These are phyloP conservation scores for Anguilla rostrata DNA, from an alignment of 2,113 vertebrate genomes.

Conservation along the genomic window DNA sequence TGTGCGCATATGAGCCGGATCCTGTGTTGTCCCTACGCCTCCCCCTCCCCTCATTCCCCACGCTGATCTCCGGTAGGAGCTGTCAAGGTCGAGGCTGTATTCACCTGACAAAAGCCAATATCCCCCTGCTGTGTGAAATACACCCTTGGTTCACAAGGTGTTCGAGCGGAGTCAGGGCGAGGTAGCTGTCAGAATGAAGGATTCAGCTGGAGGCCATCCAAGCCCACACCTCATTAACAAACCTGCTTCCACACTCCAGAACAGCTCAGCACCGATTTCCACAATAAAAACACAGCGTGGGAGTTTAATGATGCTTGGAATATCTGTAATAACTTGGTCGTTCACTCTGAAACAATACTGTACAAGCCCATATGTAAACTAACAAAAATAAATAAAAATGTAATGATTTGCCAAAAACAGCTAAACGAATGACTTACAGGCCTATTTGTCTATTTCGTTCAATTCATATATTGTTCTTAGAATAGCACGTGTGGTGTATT, in stretches of 20 bases:
- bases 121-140: not conserved
- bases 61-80: conserved; percentile 22
- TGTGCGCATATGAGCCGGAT: conserved; percentile 45
- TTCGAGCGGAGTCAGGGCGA: not conserved
- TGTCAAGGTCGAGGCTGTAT: conserved; percentile 47
- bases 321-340: not conserved
- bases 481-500: not conserved
- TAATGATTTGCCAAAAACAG: not conserved
- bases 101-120: conserved; percentile 23
- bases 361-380: not conserved
- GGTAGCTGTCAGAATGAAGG: conserved; percentile 9
- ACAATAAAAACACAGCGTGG: not conserved
- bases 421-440: not conserved
- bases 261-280: not conserved
- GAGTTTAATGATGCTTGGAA: not conserved
- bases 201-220: conserved; percentile 4
- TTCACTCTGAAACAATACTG: not conserved
- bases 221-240: not conserved
- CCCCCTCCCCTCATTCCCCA: not conserved
- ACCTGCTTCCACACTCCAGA: not conserved
- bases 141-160: conserved; percentile 1
- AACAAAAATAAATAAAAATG: not conserved
- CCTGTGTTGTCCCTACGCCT: conserved; percentile 19
- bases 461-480: not conserved
- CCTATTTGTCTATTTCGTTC: not conserved